Percentiles rank a stretch among this genome's conserved stretches.
These are phyloP conservation scores for Lycia hirtaria DNA, from an alignment of 2,888 invertebrate genomes.

Conservation along the genomic window DNA sequence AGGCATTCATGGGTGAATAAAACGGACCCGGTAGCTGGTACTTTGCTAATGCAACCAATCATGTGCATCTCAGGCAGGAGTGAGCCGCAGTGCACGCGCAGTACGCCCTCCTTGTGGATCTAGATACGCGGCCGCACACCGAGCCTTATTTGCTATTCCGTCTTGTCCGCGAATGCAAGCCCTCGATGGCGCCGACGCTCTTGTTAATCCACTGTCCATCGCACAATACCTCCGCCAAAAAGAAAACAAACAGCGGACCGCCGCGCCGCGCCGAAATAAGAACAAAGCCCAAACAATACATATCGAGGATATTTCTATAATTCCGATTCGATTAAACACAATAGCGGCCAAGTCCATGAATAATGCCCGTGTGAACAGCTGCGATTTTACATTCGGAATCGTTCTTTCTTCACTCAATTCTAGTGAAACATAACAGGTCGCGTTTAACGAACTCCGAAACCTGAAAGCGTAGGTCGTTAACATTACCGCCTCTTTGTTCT, in stretches of 20 bases:
- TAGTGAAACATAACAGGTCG: constrained; percentile 19
- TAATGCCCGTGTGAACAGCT: constrained; percentile 38
- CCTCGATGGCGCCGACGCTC: constrained; percentile 71
- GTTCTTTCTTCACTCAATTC: constrained; percentile 13
- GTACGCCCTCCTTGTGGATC: constrained; percentile 54
- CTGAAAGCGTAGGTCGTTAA: constrained; percentile 20
- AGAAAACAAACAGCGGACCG: constrained; percentile 56
- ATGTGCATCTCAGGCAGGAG: constrained; percentile 58
- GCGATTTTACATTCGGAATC: constrained; percentile 27
- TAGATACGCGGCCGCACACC: constrained; percentile 63
- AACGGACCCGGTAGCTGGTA: constrained; percentile 48
- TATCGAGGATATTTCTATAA: constrained; percentile 39
- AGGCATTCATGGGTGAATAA: constrained; percentile 49
- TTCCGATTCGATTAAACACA: constrained; percentile 58
- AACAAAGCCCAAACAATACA: constrained; percentile 40
- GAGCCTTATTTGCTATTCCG: constrained; percentile 72
- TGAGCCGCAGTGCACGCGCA: constrained; percentile 56
- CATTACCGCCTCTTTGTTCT: constrained; percentile 28
- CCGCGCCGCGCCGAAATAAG: constrained; percentile 43
- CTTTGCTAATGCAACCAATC: constrained; percentile 67
- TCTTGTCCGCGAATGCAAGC: constrained; percentile 56
- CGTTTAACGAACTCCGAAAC: constrained; percentile 18
- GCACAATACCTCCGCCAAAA: constrained; percentile 66
- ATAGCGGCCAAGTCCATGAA: constrained; percentile 44
- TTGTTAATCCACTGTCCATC: constrained; percentile 79